Evolutionary conservation across 1,140 invertebrate genomes (phyloP), one percentile per base, ranked within the genome.

Genomic region (Piezodorus guildinii): DNA sequence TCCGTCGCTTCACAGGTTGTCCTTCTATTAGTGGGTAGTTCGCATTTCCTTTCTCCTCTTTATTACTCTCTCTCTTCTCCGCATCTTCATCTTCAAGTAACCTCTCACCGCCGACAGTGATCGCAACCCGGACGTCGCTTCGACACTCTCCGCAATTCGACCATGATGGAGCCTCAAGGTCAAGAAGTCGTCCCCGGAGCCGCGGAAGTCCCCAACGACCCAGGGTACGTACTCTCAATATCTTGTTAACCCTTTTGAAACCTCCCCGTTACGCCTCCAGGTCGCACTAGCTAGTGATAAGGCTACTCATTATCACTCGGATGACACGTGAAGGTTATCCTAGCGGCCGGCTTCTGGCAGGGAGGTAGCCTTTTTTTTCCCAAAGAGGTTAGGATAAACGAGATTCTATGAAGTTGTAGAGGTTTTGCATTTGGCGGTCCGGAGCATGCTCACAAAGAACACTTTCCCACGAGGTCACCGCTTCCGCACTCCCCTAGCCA

Each of bases 161-260:
- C 17, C 44, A 65, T 65, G 62, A 66, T 68, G 68, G 68, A 68
- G 60, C 56, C 65, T 25, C 67, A 68, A 60, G 65, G 54, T 62
- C 67, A 68, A 56, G 68, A 68, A 25, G 68, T 66, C 25, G 62
- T 44, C 30, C 62, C 65, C 16, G 68, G 65, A 19, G 63, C 65
- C 27, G 65, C 68, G 17, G 68, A 68, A 56, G 68, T 68, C n/a
- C 68, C 65, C 19, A 68, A 68, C 43, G 68, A 68, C 56, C 68
- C 68, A 62, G 68, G 68, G 68, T 68, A 54, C 59, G 68, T 68
- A 45, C 27, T 17, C 45, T 17, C 27, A 17, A 60, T 45, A 17
- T 17, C 19, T 19, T 17, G n/a, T 17, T 56, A 56, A 56, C 52
- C 52, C 3, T 25, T 23, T 2, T 60, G 43, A 12, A 60, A 45